These are phyloP conservation scores for Sebastes steindachneri DNA, from an alignment of 2,797 vertebrate species.

Conservation along the genomic window DNA sequence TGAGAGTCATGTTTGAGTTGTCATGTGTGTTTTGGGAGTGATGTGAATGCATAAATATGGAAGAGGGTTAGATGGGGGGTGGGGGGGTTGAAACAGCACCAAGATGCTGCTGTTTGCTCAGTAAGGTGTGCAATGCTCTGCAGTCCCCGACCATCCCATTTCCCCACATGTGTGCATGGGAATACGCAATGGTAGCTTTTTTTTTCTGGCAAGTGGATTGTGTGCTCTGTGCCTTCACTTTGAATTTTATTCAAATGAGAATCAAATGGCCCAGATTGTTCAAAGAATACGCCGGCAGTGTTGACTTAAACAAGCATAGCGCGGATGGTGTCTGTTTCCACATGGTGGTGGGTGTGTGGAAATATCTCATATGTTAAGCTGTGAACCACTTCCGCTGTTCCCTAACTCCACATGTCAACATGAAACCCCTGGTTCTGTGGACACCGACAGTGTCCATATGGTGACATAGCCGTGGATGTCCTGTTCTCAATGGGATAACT, in stretches of 20 bases:
- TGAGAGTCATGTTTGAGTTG: constrained; percentile 47
- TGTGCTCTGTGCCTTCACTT: constrained; percentile 72
- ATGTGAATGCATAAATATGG: constrained; percentile 56
- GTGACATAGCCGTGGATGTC: background rate
- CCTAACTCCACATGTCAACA: constrained; percentile 14
- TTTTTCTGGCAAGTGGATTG: constrained; percentile 58
- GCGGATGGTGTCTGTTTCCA: constrained; percentile 55
- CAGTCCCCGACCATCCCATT: constrained; percentile 53
- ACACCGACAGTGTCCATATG: background rate
- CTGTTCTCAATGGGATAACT: background rate
- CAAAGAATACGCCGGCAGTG: constrained; percentile 68
- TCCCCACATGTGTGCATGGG: constrained; percentile 44
- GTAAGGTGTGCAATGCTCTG: constrained; percentile 62
- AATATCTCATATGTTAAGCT: constrained; percentile 32
- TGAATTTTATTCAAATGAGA: constrained; percentile 85
- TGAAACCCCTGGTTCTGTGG: background rate
- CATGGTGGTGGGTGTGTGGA: constrained; percentile 31
- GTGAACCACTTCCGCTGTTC: constrained; percentile 7
- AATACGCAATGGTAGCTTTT: constrained; percentile 50
- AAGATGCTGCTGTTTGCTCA: constrained; percentile 61
- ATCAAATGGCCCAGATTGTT: constrained; percentile 81
- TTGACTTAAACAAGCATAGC: constrained; percentile 62
- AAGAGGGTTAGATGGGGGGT: background rate
- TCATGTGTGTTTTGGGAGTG: constrained; percentile 50
- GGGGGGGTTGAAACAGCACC: background rate